Evolutionary conservation across 2,888 invertebrate genomes (phyloP), one percentile per base, ranked within the genome.

Genomic region (Megaustenia siamemsis): DNA sequence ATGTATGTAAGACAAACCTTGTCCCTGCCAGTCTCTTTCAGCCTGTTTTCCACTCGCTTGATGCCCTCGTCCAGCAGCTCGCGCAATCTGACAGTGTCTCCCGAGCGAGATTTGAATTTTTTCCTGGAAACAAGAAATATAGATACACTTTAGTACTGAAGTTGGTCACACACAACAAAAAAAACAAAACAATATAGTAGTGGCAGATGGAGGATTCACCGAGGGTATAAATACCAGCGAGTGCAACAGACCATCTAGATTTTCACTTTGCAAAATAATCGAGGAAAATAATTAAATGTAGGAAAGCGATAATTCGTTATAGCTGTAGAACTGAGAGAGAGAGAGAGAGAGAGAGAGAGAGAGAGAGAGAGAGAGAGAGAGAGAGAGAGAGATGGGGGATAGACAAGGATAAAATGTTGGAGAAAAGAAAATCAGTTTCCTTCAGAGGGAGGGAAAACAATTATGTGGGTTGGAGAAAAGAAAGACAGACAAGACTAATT

Each of bases 41-140:
- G 95, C 93, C 97, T 98, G 63, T 97, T 96, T 86, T 96, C 94
- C 0, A 98, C 95, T 83, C 98, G 95, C 88, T 96, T 96, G 76
- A 98, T 93, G 8, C 95, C 99, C 95, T 99, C 99, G 90, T 99
- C 97, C 12, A 99, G 95, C 69, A 99, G 95, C 88, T 98, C 97
- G 10, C 95, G 95, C 10, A 99, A 95, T 89, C 97, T 96, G 0
- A 99, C 96, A 0, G 98, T 98, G 87, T 99, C 99, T 0, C 99
- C 99, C 1, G 99, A 98, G 73, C 99, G 96, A 0, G 99, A 99
- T 94, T 99, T 99, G 93, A 99, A 99, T 94, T 99, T 99, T 94
- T 99, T 99, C 92, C 97, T 94, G 89, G 43, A 90, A 90, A 63
- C 63, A 75, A 75, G 24, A 38, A 63, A 6, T 24, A 6, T 15